Conservation (phyloP, 2,888 invertebrate genomes). For the Pharmacophagus antenor region DNA sequence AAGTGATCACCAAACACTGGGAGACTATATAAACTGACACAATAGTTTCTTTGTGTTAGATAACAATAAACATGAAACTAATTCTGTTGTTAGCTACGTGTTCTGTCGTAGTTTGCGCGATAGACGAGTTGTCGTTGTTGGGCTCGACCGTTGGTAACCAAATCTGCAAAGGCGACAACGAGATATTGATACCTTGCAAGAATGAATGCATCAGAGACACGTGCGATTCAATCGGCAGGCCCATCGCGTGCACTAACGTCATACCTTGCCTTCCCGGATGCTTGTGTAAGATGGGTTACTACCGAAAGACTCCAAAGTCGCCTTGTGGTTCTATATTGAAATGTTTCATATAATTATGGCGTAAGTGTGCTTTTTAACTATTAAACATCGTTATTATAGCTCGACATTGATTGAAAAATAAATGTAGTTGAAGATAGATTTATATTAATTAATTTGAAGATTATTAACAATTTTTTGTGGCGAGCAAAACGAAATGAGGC, state of each 20-base stretch:
- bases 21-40: neutral
- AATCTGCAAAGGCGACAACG: constrained; percentile 10
- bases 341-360: neutral
- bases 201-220: constrained; percentile 10
- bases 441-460: too few species aligned
- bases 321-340: neutral
- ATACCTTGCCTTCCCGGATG: constrained; percentile 7
- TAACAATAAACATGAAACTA: constrained; percentile 10
- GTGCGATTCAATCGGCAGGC: constrained; percentile 1
- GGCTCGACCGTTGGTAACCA: neutral
- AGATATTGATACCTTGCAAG: constrained; percentile 9
- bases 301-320: neutral
- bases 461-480: too few species aligned
- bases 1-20: neutral
- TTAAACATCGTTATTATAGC: too few species aligned
- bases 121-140: neutral
- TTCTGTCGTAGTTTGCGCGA: neutral
- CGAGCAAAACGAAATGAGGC: too few species aligned
- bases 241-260: neutral
- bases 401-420: too few species aligned
- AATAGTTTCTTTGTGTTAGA: neutral
- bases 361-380: neutral
- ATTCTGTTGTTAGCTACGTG: neutral
- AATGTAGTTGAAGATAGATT: too few species aligned
- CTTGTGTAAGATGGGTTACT: constrained; percentile 1